Percentiles rank a stretch among this genome's conserved stretches.
Evolutionary conservation across 2,888 invertebrate genomes (phyloP).

Genomic region (Napeogenes sylphis): DNA sequence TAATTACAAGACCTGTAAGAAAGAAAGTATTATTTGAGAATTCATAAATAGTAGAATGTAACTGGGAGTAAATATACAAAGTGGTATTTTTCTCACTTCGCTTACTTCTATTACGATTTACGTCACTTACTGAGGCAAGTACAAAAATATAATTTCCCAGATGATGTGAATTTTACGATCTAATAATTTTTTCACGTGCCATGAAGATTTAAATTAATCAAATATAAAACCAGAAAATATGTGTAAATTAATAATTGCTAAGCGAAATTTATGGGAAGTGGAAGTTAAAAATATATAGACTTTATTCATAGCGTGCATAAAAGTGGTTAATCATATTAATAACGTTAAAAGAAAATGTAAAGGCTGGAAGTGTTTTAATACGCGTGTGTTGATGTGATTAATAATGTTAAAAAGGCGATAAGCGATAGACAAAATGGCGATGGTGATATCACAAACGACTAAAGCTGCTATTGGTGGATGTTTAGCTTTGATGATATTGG

Average conservation of each 20-base stretch:
- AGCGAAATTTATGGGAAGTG: slow-evolving; percentile 1
- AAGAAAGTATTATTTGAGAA: no score
- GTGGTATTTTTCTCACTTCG: no score
- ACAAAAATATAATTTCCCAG: neutral
- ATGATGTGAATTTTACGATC: slow-evolving; percentile 5
- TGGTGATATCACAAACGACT: slow-evolving; percentile 73
- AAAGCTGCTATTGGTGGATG: slow-evolving; percentile 71
- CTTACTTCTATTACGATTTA: no score
- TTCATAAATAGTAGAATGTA: no score
- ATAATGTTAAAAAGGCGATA: slow-evolving; percentile 56
- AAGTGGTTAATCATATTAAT: slow-evolving; percentile 7
- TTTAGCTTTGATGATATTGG: slow-evolving; percentile 67
- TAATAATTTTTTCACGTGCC: slow-evolving; percentile 1
- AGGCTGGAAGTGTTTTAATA: slow-evolving; percentile 6
- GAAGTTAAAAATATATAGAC: slow-evolving; percentile 3
- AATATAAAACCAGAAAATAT: neutral
- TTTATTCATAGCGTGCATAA: slow-evolving; percentile 3
- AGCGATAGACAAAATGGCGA: slow-evolving; percentile 64
- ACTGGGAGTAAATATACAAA: no score
- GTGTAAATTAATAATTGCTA: slow-evolving; percentile 7
- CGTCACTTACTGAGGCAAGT: neutral
- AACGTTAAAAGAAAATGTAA: slow-evolving; percentile 5
- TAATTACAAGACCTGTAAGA: no score
- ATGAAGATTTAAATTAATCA: neutral
- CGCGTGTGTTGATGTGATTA: slow-evolving; percentile 18